A percentile compares a stretch with the other conserved stretches of the same genome.
phyloP scores from a whole-genome alignment of 2,113 vertebrate species.

The Sander lucioperca region DNA sequence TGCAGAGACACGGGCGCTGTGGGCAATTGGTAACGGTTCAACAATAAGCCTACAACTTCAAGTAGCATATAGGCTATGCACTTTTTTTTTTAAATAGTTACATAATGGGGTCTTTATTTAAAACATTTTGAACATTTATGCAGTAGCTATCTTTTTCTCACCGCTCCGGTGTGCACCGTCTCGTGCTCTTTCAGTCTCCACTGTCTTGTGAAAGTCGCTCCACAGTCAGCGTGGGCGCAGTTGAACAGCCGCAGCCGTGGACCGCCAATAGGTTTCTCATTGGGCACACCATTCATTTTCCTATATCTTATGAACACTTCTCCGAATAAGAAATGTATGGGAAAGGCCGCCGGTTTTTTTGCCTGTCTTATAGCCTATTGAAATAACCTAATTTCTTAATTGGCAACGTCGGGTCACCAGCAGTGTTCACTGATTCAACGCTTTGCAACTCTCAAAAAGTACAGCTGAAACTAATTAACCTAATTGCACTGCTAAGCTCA shows the following conservation, averaged over 20 bases:
- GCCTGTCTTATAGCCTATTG: constrained; percentile 46
- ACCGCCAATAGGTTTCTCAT: background rate
- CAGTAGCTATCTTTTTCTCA: constrained; percentile 32
- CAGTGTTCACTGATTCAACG: background rate
- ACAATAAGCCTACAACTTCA: background rate
- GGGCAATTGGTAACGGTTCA: background rate
- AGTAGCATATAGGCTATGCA: background rate
- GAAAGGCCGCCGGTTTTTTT: background rate
- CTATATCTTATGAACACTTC: background rate
- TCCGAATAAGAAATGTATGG: background rate
- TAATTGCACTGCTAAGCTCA: constrained; percentile 26
- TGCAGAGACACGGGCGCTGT: constrained; percentile 79
- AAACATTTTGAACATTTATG: background rate
- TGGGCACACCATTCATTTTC: constrained; percentile 50
- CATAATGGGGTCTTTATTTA: background rate
- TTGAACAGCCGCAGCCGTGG: constrained; percentile 48
- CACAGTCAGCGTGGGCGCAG: constrained; percentile 76
- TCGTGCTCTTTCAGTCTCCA: constrained; percentile 81
- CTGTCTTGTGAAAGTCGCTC: constrained; percentile 73
- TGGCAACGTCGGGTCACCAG: constrained; percentile 4
- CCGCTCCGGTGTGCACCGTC: constrained; percentile 79
- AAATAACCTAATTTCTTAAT: constrained; percentile 41
- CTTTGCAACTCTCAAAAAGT: background rate
- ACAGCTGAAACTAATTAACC: constrained; percentile 40
- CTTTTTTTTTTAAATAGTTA: background rate